Evolutionary conservation across 1,140 invertebrate genomes (phyloP), one percentile per base, ranked within the genome.

Genomic region (Aphelinus atriplicis): DNA sequence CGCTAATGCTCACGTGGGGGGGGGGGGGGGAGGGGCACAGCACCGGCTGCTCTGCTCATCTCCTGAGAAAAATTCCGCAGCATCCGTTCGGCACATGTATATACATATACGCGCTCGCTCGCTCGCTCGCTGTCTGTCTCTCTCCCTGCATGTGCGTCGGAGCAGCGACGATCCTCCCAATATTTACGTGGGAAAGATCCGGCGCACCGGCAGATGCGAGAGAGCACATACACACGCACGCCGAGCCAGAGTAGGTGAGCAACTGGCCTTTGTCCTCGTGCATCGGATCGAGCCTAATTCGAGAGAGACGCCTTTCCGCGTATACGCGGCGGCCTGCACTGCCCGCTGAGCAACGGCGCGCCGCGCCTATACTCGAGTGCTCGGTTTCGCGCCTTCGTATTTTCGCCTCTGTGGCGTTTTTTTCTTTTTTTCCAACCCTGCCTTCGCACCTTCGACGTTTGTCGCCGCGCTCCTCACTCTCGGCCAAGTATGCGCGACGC

Each of bases 171-270:
- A 78, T 69, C 83, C 81, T 78, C 79, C 70, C 75, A 82, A 87
- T 86, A 85, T 86, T 86, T 87, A 87, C 86, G 86, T 87, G 85
- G 85, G 86, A 87, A 87, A 86, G 82, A 79, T 78, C 78, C 79
- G 77, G 77, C 71, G 26, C 80, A 79, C 77, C 78, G 78, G 81
- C 82, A 83, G 82, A 83, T 83, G 82, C 77, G 64, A 50, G 72
- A 67, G 9, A 4, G 4, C 51, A 53, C 9, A 55, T 72, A 62
- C 7, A 65, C n/a, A 74, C 5, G 76, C 48, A 79, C 42, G n/a
- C 51, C 58, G 51, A 51, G 47, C 26, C 26, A 26, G 26, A 26
- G 26, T 26, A 26, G 26, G 26, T 26, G 26, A 26, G 26, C 26
- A 26, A 26, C 26, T 26, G 26, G 26, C 51, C 4, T 6, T 83